Conservation (phyloP, 2,113 vertebrate species). For the Phyllopteryx taeniolatus region DNA sequence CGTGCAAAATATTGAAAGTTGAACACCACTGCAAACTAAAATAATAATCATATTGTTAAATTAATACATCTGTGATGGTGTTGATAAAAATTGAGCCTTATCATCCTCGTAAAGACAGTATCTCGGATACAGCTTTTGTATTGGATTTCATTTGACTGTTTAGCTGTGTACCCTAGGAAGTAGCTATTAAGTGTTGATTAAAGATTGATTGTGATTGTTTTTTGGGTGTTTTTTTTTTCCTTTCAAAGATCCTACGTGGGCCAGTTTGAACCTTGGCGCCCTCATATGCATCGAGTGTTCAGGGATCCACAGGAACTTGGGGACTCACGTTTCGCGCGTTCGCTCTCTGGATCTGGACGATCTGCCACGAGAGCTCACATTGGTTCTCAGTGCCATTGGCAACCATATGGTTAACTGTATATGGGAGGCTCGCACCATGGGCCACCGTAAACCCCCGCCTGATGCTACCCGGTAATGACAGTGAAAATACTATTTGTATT, state of each 20-base stretch:
- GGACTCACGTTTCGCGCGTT: slow-evolving; percentile 67
- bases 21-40: no score
- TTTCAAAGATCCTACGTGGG: slow-evolving; percentile 66
- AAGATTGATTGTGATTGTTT: not conserved
- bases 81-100: no score
- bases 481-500: not conserved
- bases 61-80: no score
- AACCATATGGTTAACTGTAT: slow-evolving; percentile 69
- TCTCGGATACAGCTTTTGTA: not conserved
- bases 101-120: not conserved
- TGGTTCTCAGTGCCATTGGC: slow-evolving; percentile 67
- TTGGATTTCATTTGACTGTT: not conserved
- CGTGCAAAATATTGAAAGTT: no score
- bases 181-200: not conserved
- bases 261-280: slow-evolving; percentile 68
- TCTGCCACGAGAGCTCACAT: slow-evolving; percentile 61
- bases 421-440: slow-evolving; percentile 63
- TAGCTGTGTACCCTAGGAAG: not conserved
- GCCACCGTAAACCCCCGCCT: slow-evolving; percentile 59
- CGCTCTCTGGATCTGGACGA: slow-evolving; percentile 67
- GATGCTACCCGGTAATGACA: slow-evolving; percentile 54
- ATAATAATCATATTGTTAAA: no score
- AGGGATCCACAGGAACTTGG: slow-evolving; percentile 69
- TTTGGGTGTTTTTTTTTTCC: not conserved
- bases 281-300: slow-evolving; percentile 72